Conservation (phyloP, 2,888 invertebrate species). For the Ophraella communa region DNA sequence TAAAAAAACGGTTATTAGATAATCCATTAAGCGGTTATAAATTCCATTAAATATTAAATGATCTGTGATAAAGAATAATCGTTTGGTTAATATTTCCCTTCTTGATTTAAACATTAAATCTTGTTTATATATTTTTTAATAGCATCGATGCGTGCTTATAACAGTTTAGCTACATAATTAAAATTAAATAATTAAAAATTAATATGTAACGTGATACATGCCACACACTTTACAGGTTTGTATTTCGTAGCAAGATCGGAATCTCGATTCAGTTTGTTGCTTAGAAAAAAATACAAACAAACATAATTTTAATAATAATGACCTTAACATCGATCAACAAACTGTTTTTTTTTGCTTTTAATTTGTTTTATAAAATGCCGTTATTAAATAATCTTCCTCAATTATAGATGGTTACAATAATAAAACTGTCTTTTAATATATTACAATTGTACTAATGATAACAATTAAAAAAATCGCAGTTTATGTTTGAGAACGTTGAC, state of each 20-base stretch:
- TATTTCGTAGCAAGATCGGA: background rate
- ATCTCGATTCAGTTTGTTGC: slow-evolving; percentile 7
- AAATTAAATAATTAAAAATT: slow-evolving; percentile 36
- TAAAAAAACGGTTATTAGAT: no score
- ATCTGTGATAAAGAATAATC: no score
- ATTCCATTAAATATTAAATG: background rate
- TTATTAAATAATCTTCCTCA: background rate
- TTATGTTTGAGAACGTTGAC: no score
- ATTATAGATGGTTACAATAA: background rate
- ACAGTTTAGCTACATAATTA: slow-evolving; percentile 23
- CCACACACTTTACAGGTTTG: slow-evolving; percentile 19
- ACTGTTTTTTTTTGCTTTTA: slow-evolving; percentile 1
- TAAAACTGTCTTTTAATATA: background rate
- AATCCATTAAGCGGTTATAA: no score
- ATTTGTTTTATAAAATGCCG: background rate
- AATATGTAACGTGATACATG: slow-evolving; percentile 29
- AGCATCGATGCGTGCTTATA: slow-evolving; percentile 30
- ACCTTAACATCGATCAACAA: slow-evolving; percentile 11
- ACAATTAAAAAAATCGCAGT: no score
- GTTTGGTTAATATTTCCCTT: no score
- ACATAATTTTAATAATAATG: slow-evolving; percentile 2
- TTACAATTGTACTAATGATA: no score
- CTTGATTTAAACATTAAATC: no score
- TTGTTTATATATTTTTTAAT: slow-evolving; percentile 24
- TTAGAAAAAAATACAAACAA: slow-evolving; percentile 2